A percentile compares a stretch with the other conserved stretches of the same genome.
Evolutionary conservation across 2,797 vertebrate genomes (phyloP).

Genomic region (Aphelocoma californica): DNA sequence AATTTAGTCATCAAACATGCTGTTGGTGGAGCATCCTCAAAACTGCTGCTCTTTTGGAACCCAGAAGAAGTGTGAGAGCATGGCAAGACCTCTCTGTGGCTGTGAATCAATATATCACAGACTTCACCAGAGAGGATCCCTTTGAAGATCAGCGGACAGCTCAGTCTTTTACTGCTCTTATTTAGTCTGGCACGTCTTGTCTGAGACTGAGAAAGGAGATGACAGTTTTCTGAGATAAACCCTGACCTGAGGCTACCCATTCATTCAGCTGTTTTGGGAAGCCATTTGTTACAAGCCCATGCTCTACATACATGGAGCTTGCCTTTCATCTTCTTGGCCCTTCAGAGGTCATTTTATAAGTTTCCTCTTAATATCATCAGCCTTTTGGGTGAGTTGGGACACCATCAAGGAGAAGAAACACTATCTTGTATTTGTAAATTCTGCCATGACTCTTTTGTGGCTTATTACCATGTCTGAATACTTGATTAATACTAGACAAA

Average conservation of each 20-base stretch:
- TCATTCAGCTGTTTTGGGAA: background rate
- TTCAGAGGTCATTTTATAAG: background rate
- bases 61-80: background rate
- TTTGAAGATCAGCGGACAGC: background rate
- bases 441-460: background rate
- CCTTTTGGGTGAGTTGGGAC: background rate
- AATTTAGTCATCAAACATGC: background rate
- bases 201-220: background rate
- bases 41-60: background rate
- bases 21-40: background rate
- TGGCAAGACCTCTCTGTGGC: background rate
- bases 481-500: background rate
- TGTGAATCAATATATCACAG: background rate
- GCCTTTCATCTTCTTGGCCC: background rate
- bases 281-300: background rate
- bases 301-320: fast-evolving
- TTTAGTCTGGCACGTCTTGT: background rate
- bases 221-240: background rate
- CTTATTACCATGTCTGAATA: background rate
- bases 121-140: background rate
- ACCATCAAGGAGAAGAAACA: background rate
- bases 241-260: background rate
- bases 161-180: background rate
- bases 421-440: background rate
- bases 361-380: background rate